Conservation (phyloP, 1,140 invertebrate genomes). For the Thaumatotibia leucotreta region DNA sequence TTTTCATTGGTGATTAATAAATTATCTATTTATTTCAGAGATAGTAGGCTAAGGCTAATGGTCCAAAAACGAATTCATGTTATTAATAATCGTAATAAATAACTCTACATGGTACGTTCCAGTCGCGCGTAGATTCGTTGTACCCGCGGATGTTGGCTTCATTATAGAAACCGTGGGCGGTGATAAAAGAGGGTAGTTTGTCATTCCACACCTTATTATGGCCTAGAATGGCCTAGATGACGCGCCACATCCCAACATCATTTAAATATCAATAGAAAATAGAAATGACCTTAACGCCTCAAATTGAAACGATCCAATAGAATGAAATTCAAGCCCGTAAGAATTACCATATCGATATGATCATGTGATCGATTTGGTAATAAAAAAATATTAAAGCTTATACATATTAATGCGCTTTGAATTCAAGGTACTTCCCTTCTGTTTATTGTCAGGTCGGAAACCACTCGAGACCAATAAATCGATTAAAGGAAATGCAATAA, state of each 20-base stretch:
- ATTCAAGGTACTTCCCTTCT: conserved; percentile 5
- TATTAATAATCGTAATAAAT: not conserved
- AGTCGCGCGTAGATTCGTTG: not conserved
- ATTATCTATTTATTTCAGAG: too few species aligned
- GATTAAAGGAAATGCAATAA: conserved; percentile 8
- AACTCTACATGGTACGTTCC: not conserved
- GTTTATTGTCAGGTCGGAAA: not conserved
- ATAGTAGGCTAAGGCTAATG: not conserved
- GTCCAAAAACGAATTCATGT: not conserved
- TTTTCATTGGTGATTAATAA: not conserved
- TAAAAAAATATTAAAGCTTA: not conserved
- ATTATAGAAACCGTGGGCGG: conserved; percentile 32
- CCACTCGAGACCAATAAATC: not conserved
- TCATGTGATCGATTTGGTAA: not conserved
- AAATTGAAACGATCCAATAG: conserved; percentile 21
- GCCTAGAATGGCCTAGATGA: conserved; percentile 18
- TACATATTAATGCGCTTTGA: not conserved
- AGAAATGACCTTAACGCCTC: conserved; percentile 17
- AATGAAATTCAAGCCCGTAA: not conserved
- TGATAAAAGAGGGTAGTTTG: conserved; percentile 40
- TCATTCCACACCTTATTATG: conserved; percentile 36
- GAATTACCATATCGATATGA: conserved; percentile 1
- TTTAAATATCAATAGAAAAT: conserved; percentile 40
- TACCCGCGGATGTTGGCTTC: conserved; percentile 25
- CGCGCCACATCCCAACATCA: conserved; percentile 26